These are phyloP conservation scores for Callimorpha dominula DNA, from an alignment of 2,888 invertebrate species.

Conservation along the genomic window DNA sequence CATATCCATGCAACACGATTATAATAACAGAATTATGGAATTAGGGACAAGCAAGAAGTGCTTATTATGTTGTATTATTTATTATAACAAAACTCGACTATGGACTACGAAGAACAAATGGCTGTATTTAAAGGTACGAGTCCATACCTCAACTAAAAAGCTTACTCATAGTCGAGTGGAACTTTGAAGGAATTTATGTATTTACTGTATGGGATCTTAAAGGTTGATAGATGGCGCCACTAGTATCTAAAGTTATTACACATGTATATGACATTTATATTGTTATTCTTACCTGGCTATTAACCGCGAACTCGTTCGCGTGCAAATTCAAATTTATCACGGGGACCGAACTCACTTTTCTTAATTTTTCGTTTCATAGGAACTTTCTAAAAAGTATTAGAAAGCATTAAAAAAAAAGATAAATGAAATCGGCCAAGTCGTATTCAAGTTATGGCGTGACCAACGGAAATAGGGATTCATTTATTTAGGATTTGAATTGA, in stretches of 20 bases:
- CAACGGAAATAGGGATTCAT: too few species aligned
- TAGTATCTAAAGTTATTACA: neutral
- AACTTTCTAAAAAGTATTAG: too few species aligned
- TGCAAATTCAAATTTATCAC: too few species aligned
- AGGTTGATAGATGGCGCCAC: conserved; percentile 11
- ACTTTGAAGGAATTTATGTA: conserved; percentile 63
- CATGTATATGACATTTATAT: neutral
- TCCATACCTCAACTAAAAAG: too few species aligned
- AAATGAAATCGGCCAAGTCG: too few species aligned
- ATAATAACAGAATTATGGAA: conserved; percentile 3
- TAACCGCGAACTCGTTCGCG: too few species aligned
- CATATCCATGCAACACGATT: conserved; percentile 7
- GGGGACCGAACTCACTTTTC: too few species aligned
- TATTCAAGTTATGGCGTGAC: too few species aligned
- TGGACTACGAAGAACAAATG: conserved; percentile 25
- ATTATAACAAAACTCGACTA: neutral
- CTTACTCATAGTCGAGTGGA: conserved; percentile 28
- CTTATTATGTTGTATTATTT: neutral
- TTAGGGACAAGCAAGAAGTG: conserved; percentile 13
- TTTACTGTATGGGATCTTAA: conserved; percentile 65
- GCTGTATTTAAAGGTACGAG: too few species aligned
- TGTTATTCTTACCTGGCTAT: neutral
- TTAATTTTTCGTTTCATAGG: too few species aligned
- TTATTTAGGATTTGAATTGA: neutral
- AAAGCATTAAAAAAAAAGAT: too few species aligned